These are phyloP conservation scores for Coptodon rendalli DNA, from an alignment of 2,113 vertebrate species.

Conservation along the genomic window DNA sequence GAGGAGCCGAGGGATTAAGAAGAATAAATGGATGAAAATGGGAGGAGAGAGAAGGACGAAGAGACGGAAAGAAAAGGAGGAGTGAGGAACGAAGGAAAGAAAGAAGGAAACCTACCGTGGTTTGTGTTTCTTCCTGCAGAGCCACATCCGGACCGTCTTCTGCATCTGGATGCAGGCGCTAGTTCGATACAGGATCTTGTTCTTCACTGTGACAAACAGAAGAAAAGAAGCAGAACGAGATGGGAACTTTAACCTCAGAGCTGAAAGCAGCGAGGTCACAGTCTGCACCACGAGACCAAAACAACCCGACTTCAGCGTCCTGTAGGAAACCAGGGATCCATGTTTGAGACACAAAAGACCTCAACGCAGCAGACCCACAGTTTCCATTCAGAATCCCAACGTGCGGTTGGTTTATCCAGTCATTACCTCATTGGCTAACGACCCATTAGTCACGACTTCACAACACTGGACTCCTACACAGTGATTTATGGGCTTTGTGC, in stretches of 20 bases:
- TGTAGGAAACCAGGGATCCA: background rate
- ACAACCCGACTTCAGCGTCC: background rate
- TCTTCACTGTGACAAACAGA: constrained; percentile 79
- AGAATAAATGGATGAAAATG: background rate
- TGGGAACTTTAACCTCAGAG: background rate
- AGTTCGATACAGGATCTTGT: constrained; percentile 90
- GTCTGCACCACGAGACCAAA: background rate
- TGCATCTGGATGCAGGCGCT: constrained; percentile 89
- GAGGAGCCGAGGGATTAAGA: background rate
- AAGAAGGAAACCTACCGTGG: constrained; percentile 79
- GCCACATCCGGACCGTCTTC: constrained; percentile 96
- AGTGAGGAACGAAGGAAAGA: background rate
- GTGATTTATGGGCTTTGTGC: background rate
- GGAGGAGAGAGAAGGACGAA: background rate
- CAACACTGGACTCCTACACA: background rate
- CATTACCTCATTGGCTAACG: background rate
- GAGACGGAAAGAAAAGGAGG: background rate
- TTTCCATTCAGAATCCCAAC: background rate
- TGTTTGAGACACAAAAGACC: too few relatives aligned
- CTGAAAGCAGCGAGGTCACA: background rate
- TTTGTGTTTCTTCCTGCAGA: constrained; percentile 93
- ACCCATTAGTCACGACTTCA: background rate
- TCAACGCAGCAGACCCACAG: too few relatives aligned
- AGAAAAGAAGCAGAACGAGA: background rate
- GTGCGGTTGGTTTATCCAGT: background rate